These are phyloP conservation scores for Meleagris gallopavo DNA, from an alignment of 2,113 vertebrate genomes.

Conservation along the genomic window DNA sequence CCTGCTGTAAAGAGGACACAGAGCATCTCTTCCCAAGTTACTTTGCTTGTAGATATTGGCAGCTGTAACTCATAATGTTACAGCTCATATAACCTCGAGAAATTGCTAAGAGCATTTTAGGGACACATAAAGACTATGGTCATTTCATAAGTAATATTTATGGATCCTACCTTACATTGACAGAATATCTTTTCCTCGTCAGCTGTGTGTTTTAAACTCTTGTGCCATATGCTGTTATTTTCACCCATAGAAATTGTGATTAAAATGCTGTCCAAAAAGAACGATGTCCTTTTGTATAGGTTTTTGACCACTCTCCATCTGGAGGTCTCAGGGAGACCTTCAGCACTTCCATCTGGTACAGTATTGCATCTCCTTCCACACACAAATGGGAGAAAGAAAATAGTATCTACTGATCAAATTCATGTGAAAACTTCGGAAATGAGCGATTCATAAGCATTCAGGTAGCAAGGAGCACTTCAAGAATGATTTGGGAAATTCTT, in stretches of 20 bases:
- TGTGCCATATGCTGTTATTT: background rate
- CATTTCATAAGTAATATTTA: background rate
- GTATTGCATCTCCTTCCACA: background rate
- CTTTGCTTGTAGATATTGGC: background rate
- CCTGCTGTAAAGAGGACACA: background rate
- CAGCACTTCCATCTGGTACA: background rate
- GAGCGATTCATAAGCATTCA: background rate
- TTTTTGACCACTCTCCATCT: slow-evolving; percentile 19
- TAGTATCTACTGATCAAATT: background rate
- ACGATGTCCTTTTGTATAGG: background rate
- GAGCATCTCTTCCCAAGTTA: background rate
- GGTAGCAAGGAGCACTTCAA: background rate
- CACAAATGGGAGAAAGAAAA: background rate
- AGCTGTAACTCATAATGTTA: background rate
- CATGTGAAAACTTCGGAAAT: background rate
- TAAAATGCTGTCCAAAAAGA: slow-evolving; percentile 24
- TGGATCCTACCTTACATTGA: background rate
- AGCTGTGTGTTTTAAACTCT: background rate
- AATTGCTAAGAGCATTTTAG: background rate
- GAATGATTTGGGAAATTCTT: slow-evolving; percentile 39
- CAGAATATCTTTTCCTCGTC: background rate
- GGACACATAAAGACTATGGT: background rate
- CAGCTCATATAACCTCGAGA: background rate
- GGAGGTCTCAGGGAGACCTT: background rate
- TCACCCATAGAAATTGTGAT: background rate